phyloP scores from a whole-genome alignment of 2,888 invertebrate genomes.

The Drosophila suboccidentalis region DNA sequence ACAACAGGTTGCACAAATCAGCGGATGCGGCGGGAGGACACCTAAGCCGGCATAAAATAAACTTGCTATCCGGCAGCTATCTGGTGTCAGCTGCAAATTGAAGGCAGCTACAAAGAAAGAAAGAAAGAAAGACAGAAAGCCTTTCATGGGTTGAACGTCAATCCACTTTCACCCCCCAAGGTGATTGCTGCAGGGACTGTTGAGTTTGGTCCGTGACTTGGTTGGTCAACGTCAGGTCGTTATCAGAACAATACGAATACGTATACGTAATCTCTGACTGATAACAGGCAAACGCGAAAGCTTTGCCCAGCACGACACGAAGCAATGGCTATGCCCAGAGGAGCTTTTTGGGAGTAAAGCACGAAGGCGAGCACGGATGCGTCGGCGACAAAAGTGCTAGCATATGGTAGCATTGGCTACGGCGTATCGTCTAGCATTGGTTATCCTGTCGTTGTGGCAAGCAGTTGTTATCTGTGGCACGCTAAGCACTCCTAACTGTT shows the following conservation, averaged over 20 bases:
- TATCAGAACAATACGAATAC: conserved; percentile 57
- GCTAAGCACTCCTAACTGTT: conserved; percentile 6
- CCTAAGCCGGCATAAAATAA: conserved; percentile 27
- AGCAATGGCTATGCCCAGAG: conserved; percentile 45
- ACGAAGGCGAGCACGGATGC: conserved; percentile 24
- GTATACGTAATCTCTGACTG: conserved; percentile 52
- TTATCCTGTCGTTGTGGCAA: conserved; percentile 77
- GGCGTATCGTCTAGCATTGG: conserved; percentile 67
- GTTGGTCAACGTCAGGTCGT: conserved; percentile 44
- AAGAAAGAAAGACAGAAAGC: neutral
- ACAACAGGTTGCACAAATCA: conserved; percentile 22
- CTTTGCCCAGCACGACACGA: conserved; percentile 42
- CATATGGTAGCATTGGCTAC: conserved; percentile 70
- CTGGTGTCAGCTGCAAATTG: conserved; percentile 23
- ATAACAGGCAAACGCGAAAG: conserved; percentile 59
- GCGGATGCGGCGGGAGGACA: neutral
- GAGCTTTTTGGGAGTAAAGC: conserved; percentile 47
- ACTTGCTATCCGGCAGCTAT: conserved; percentile 15
- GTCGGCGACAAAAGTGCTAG: conserved; percentile 54
- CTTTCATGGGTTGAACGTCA: conserved; percentile 31
- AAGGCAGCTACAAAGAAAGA: conserved; percentile 22
- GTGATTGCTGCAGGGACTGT: conserved; percentile 39
- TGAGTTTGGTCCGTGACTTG: conserved; percentile 26
- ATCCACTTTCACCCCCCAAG: conserved; percentile 23
- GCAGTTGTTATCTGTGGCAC: conserved; percentile 51